Evolutionary conservation across 2,797 vertebrate species (phyloP), one percentile per base, ranked within the genome.

Genomic region (Anguilla obscura): DNA sequence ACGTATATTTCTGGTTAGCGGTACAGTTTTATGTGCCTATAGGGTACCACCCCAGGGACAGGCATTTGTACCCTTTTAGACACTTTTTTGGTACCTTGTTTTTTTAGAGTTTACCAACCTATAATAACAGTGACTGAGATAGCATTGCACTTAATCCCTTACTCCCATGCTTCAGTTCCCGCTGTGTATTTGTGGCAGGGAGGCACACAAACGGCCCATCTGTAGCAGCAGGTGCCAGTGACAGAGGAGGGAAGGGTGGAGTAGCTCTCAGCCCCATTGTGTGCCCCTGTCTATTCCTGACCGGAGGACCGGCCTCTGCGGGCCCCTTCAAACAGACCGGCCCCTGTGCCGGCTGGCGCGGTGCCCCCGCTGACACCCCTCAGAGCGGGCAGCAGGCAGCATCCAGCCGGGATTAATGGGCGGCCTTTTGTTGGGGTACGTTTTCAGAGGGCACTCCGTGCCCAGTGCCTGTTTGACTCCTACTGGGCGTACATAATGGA

Each of bases 201-300:
- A 14, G 33, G 71, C 27, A 76, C 71, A 76, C 71, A 76, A 76
- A 76, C n/a, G 12, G 30, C 71, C 71, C 71, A 76, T 76, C 71
- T 76, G 71, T 36, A 76, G 30, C 30, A 36, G 30, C 71, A 76
- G 71, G 71, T 76, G 71, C 33, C 36, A 33, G 3, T 76, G 71
- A 36, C 71, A 33, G 71, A 76, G 71, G 27, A 33, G 71, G 33
- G 71, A 33, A 14, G 71, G 12, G 30, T 36, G 33, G 33, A 76
- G 71, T 36, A 33, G 33, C 71, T 16, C 27, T 33, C 10, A 3
- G 71, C 71, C 33, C 33, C 30, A 76, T 76, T 33, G n/a, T 76
- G 71, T 4, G 10, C 71, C 71, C 5, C 71, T 76, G 71, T 36
- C 33, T 12, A 21, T 36, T 6, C 10, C 71, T 33, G 71, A 33